These are phyloP conservation scores for Plumapathes pennacea DNA, from an alignment of 92 coral and sea anemone species.

Conservation along the genomic window DNA sequence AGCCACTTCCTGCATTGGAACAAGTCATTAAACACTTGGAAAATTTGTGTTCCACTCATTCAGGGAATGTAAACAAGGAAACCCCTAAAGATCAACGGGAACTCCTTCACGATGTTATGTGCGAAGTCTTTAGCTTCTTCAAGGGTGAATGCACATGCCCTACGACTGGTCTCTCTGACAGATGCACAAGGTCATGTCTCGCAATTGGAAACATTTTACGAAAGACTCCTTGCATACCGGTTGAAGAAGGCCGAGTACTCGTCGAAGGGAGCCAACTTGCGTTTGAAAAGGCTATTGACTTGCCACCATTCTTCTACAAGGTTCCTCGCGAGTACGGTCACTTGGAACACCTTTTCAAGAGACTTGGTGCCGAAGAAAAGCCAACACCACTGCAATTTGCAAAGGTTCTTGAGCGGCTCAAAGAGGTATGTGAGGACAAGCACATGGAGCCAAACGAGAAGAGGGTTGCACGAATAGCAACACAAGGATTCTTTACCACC, in stretches of 20 bases:
- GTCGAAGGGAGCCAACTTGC: constrained; percentile 85
- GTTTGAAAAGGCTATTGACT: constrained; percentile 64
- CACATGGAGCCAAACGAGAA: constrained; percentile 87
- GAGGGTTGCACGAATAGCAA: constrained; percentile 74
- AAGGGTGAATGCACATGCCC: constrained; percentile 67
- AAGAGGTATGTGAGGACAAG: constrained; percentile 77
- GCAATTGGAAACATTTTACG: constrained; percentile 69
- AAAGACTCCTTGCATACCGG: constrained; percentile 79
- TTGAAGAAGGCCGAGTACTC: constrained; percentile 82
- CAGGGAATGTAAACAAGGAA: constrained; percentile 87
- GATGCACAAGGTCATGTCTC: constrained; percentile 67
- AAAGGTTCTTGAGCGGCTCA: constrained; percentile 71
- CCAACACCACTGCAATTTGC: constrained; percentile 86
- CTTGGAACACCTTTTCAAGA: constrained; percentile 80
- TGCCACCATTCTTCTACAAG: constrained; percentile 89
- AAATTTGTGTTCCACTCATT: constrained; percentile 60
- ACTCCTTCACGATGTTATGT: constrained; percentile 79
- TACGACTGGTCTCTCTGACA: constrained; percentile 57
- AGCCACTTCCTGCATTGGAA: constrained; percentile 71
- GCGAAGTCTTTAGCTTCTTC: constrained; percentile 69
- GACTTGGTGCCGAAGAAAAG: constrained; percentile 90
- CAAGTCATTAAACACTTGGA: constrained; percentile 82
- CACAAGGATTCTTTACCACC: constrained; percentile 76
- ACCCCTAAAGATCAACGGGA: constrained; percentile 81
- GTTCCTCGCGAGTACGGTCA: constrained; percentile 95